phyloP scores from a whole-genome alignment of 53 echinoderm and acorn worm species.

The Temnopleurus reevesii region DNA sequence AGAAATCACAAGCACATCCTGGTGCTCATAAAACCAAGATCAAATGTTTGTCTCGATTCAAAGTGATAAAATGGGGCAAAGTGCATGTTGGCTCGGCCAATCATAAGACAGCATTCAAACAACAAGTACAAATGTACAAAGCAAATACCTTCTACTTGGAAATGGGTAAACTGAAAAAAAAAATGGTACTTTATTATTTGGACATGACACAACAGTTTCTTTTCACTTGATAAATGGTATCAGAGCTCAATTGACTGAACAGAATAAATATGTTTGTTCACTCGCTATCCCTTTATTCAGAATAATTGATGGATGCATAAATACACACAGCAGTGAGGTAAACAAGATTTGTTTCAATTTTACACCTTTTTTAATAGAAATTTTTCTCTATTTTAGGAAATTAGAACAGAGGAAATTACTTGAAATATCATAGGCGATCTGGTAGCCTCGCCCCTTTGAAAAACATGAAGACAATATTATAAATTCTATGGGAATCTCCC shows the following conservation, averaged over 20 bases:
- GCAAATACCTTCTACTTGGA: not conserved
- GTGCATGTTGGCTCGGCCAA: not conserved
- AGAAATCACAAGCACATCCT: not conserved
- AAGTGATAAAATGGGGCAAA: slow-evolving; percentile 9
- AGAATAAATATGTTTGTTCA: slow-evolving; percentile 10
- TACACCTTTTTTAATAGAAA: not conserved
- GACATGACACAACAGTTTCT: slow-evolving; percentile 21
- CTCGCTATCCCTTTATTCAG: not conserved
- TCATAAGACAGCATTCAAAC: not conserved
- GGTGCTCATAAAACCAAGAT: slow-evolving; percentile 13
- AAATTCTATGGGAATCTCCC: no score
- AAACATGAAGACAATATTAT: no score
- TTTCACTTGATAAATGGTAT: slow-evolving; percentile 16
- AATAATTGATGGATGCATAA: not conserved
- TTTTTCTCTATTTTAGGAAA: no score
- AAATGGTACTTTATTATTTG: not conserved
- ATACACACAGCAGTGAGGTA: not conserved
- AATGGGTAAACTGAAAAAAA: not conserved
- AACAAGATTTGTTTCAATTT: not conserved
- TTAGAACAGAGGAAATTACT: no score
- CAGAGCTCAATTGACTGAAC: not conserved
- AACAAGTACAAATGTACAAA: not conserved
- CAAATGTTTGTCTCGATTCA: not conserved
- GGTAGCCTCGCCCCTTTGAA: no score
- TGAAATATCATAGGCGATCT: no score